Base-by-base conservation (phyloP, 2,888 invertebrate genomes). In the Chelonus formosanus region DNA sequence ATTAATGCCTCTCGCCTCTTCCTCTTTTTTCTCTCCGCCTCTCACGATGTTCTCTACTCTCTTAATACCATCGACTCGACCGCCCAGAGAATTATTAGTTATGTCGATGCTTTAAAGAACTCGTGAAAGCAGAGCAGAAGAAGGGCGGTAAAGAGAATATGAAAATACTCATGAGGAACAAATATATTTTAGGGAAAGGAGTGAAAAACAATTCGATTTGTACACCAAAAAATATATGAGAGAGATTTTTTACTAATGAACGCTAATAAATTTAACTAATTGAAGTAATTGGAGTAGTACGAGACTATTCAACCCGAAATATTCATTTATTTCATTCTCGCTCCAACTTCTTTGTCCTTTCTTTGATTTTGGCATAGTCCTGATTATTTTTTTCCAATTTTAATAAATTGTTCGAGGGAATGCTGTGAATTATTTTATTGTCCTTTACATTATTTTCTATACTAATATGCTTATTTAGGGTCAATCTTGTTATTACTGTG, bases 1-100 rank as follows among this genome's bases (percentile, higher is more conserved):
- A 81, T 82, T 82, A 82, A 80, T 79, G 75, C 73, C 68, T 73
- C 75, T 63, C 68, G 70, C 72, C 72, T 69, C 71, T 68, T 67
- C 67, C 65, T 59, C 66, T 61, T 67, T 65, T 67, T 62, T 61
- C 67, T 67, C 58, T 55, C 71, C 68, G 53, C 67, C 54, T 52
- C 52, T 52, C 52, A 52, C 52, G 52, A 32, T 52, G 31, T 32
- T 7, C 48, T 5, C 6, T n/a, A 48, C 8, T 32, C 52, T 32
- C 31, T 20, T 48, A n/a, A 20, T 48, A 5, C 48, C 60, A 60
- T 60, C 52, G 50, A 60, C 58, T 45, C 58, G 58, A 35, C 58
- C 58, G 58, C 47, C 47, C 58, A 48, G 52, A 61, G 40, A 44
- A 52, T 52, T 61, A 61, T 61, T 61, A 61, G 53, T 61, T 61